Evolutionary conservation across 2,797 vertebrate species (phyloP).

Genomic region (Sebastes aleutianus): DNA sequence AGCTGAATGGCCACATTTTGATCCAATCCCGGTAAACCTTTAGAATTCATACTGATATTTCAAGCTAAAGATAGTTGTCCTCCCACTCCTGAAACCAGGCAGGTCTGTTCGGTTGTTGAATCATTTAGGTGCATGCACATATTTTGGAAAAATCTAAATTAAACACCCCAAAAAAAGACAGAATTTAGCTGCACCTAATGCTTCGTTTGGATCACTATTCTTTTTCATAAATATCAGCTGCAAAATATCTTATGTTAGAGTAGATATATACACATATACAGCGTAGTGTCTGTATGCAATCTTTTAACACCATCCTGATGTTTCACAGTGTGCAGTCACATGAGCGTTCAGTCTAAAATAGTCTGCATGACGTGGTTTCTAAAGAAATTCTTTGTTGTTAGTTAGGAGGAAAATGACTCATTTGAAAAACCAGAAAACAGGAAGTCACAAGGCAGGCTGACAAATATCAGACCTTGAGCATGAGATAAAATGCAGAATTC

Average conservation of each 20-base stretch:
- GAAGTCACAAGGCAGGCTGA: neutral
- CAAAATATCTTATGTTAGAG: slow-evolving; percentile 25
- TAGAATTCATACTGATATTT: neutral
- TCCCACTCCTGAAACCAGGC: neutral
- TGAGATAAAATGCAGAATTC: neutral
- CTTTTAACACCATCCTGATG: neutral
- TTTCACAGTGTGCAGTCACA: slow-evolving; percentile 53
- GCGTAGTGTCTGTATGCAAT: neutral
- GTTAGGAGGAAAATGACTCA: neutral
- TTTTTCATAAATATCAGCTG: slow-evolving; percentile 22
- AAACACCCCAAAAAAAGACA: neutral
- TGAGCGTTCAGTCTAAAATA: slow-evolving; percentile 5
- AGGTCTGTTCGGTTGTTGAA: neutral
- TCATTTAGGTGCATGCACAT: neutral
- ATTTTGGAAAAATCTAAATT: slow-evolving; percentile 2
- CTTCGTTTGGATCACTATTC: neutral
- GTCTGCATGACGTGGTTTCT: neutral
- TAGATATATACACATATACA: slow-evolving; percentile 11
- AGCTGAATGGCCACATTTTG: neutral
- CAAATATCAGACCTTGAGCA: neutral
- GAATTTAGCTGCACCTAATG: neutral
- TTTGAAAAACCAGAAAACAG: neutral
- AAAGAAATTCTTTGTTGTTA: neutral
- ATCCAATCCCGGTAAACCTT: neutral
- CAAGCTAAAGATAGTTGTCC: neutral